Percentiles rank a stretch among this genome's conserved stretches.
Conservation (phyloP, 2,797 vertebrate species). For the Triplophysa bombifrons region DNA sequence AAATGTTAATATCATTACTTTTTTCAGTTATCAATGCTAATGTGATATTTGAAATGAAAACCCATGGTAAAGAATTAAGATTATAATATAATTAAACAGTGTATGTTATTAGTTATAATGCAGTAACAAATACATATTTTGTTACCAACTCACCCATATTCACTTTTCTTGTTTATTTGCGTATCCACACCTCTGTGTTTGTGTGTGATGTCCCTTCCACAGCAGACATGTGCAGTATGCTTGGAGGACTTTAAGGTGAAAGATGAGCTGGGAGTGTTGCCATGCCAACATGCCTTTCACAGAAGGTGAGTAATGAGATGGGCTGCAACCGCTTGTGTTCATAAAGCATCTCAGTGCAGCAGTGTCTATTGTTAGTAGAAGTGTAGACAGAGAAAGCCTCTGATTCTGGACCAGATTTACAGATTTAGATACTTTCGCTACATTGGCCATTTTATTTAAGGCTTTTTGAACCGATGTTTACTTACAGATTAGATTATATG, state of each 20-base stretch:
- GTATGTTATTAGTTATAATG: not conserved
- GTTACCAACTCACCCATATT: not conserved
- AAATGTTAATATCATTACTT: no score
- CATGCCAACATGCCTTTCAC: slow-evolving; percentile 93
- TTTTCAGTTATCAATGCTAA: no score
- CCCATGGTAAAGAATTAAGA: no score
- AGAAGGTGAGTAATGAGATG: slow-evolving; percentile 79
- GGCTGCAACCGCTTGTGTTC: slow-evolving; percentile 21
- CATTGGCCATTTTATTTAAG: not conserved
- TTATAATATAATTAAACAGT: no score
- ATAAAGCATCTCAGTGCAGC: slow-evolving; percentile 4
- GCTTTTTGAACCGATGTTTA: not conserved
- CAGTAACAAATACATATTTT: not conserved
- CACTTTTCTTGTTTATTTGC: slow-evolving; percentile 7
- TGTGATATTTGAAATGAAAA: no score
- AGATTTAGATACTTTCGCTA: not conserved
- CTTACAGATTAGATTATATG: not conserved
- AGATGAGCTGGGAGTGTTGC: slow-evolving; percentile 91
- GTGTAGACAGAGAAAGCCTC: not conserved
- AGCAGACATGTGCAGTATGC: slow-evolving; percentile 93
- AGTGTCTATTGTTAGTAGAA: slow-evolving; percentile 22
- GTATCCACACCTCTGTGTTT: slow-evolving; percentile 16
- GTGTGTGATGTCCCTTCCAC: slow-evolving; percentile 63
- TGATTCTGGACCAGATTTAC: not conserved
- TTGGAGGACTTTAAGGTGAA: slow-evolving; percentile 90